Conservation (phyloP, 1,140 invertebrate species). For the Goniozus legneri region DNA sequence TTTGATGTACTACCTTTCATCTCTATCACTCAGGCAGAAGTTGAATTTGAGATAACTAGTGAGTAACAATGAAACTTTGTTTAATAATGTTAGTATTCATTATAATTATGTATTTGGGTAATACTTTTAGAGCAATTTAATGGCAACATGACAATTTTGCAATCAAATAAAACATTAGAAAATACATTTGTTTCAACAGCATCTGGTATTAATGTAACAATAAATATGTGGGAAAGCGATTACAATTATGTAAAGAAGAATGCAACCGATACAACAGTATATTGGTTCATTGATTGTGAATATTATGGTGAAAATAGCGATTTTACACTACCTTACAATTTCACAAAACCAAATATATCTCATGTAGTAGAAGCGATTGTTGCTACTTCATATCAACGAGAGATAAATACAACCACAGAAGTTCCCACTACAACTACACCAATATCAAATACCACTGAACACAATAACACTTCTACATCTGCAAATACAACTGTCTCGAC, state of each 20-base stretch:
- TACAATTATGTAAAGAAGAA: slow-evolving; percentile 58
- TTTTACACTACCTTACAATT: slow-evolving; percentile 62
- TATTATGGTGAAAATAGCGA: slow-evolving; percentile 64
- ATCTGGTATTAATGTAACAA: slow-evolving; percentile 56
- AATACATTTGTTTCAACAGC: slow-evolving; percentile 62
- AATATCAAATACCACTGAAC: not conserved
- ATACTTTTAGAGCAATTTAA: slow-evolving; percentile 60
- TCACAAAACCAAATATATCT: slow-evolving; percentile 58
- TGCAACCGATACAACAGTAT: slow-evolving; percentile 63
- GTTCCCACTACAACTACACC: slow-evolving; percentile 31
- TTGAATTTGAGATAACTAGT: slow-evolving; percentile 61
- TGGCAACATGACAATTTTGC: slow-evolving; percentile 61
- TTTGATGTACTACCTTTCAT: not conserved
- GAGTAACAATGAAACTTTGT: slow-evolving; percentile 25
- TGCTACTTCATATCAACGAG: slow-evolving; percentile 63
- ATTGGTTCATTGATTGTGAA: slow-evolving; percentile 76
- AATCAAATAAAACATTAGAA: slow-evolving; percentile 58
- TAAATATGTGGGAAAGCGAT: slow-evolving; percentile 61
- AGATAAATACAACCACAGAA: slow-evolving; percentile 59
- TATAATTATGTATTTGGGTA: no score
- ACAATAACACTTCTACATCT: slow-evolving; percentile 26
- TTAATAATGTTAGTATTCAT: slow-evolving; percentile 15
- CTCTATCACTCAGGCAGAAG: not conserved
- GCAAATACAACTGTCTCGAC: slow-evolving; percentile 17
- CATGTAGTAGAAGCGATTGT: slow-evolving; percentile 68